Base-by-base conservation (phyloP, 1,140 invertebrate species). In the Bombus vancouverensis region DNA sequence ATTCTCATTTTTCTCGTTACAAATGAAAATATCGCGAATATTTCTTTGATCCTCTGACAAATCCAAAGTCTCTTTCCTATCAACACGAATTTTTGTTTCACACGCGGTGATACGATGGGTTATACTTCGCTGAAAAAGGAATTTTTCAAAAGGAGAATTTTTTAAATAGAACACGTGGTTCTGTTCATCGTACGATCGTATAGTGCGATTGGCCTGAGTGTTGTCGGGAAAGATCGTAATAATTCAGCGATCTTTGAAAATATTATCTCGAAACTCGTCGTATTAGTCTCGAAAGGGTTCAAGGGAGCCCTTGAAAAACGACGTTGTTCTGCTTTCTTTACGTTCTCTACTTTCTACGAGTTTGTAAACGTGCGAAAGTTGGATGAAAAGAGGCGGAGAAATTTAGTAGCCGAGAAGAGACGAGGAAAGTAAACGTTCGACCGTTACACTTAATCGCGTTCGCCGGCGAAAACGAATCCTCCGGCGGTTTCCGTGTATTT, bases 21-120 rank as follows among this genome's bases (percentile, higher is more conserved):
- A 8, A 32, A 77, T 80, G 65, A 89, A 89, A 89, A 89, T 89
- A 89, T 37, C 79, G 18, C 80, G 34, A 22, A 53, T 0, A 53
- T 53, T 22, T 18, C 5, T 0, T 22, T 1, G 37, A 57, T 81
- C 72, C 81, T 71, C 72, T 74, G 76, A 77, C 72, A 85, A 82
- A 82, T 71, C 57, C 68, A 59, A 32, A 79, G 8, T 47, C 57
- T 62, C 47, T 18, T 18, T 18, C 47, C 47, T 4, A 47, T 53
- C 47, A 13, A 53, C 47, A 6, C 18, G 18, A 1, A 53, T 18
- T 6, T 53, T 53, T 53, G 5, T 53, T 53, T 18, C 18, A 22
- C 47, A 13, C 47, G 47, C 47, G 5, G 18, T 18, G 5, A 6
- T 6, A 18, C 47, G 0, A 15, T 15, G 44, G 4, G 44, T 5